Base-by-base conservation (phyloP, 1,140 invertebrate genomes). In the Drosophila micromelanica region DNA sequence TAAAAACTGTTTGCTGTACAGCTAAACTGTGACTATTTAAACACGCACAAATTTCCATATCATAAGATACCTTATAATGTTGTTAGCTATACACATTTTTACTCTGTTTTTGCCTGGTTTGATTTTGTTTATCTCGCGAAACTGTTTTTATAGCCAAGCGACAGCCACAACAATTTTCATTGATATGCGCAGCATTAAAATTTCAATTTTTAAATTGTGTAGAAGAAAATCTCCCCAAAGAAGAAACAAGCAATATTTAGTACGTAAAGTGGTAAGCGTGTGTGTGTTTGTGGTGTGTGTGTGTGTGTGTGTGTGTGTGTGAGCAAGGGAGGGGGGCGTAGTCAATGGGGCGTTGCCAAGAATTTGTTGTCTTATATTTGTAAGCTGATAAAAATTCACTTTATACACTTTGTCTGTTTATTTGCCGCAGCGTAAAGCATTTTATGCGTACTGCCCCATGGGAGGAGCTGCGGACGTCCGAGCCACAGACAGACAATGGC, bases 381-480 rank as follows among this genome's bases (percentile, higher is more conserved):
- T 78, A 78, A 72, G 81, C 82, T 81, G 82, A 87, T 86, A 87
- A 87, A 87, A 87, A 86, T 81, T 86, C 78, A 87, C 82, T 86
- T 81, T 57, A 86, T 87, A 74, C 81, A 72, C 61, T 86, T 87
- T 81, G 60, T 73, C 60, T 74, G 63, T 68, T 77, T 80, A 81
- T 76, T 81, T 78, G 65, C 69, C 46, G 62, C 42, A 67, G 76
- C 61, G 71, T 77, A 51, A 67, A 78, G 60, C 67, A 74, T 62
- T 64, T 49, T 43, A 59, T 27, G 35, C 42, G 69, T 20, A 37
- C 40, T 40, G 43, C 55, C 59, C 59, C 37, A 12, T 20, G 51
- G 13, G 23, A 12, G 23, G 6, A 20, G 68, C 17, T 17, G 20
- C 55, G 52, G 15, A 59, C 30, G 56, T 67, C 55, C 57, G 59